Evolutionary conservation across 2,113 vertebrate species (phyloP).

Genomic region (Actenoides hombroni): DNA sequence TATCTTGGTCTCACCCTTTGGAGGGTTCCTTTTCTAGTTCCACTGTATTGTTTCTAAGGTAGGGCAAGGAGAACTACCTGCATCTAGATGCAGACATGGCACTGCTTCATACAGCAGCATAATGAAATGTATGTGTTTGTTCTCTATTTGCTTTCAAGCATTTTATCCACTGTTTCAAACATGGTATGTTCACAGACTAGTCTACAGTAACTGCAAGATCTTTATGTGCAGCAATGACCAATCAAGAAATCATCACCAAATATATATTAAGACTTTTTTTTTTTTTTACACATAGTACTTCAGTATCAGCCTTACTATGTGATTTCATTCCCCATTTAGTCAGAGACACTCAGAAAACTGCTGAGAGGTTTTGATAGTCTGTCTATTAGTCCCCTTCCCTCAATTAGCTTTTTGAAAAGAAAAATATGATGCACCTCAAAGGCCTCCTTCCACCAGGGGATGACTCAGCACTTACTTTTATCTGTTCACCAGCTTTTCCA

Average conservation of each 20-base stretch:
- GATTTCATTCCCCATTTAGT: background rate
- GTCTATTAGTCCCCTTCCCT: background rate
- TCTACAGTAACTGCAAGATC: background rate
- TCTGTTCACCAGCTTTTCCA: background rate
- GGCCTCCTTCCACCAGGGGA: background rate
- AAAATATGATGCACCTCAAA: background rate
- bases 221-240: background rate
- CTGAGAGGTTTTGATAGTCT: background rate
- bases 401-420: background rate
- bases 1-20: background rate
- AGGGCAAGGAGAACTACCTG: background rate
- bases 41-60: background rate
- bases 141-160: background rate
- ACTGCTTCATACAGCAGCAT: background rate
- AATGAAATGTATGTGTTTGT: background rate
- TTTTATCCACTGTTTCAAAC: background rate
- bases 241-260: background rate
- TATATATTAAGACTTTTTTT: background rate
- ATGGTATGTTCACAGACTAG: background rate
- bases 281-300: background rate
- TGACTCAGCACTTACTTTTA: background rate
- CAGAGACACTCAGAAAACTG: background rate
- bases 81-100: background rate
- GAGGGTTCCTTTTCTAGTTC: background rate
- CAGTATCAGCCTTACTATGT: background rate